Evolutionary conservation across 2,888 invertebrate genomes (phyloP).

Genomic region (Noctua pronuba): DNA sequence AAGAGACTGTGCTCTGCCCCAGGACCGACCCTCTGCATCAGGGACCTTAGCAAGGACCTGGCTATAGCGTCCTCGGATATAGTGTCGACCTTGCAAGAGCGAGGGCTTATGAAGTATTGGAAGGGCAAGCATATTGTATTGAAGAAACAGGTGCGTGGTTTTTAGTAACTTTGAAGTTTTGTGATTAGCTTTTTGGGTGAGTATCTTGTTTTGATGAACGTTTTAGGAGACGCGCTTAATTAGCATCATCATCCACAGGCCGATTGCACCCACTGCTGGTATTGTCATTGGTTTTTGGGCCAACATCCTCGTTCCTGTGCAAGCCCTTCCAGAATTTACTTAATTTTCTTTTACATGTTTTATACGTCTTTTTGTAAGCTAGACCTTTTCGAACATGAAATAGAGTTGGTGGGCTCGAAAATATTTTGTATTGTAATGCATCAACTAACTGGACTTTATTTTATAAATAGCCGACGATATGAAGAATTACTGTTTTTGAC

Average conservation of each 20-base stretch:
- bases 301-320: neutral
- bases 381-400: neutral
- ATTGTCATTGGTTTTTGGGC: neutral
- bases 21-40: conserved; percentile 97
- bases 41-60: conserved; percentile 96
- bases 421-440: neutral
- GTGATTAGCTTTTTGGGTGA: neutral
- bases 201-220: neutral
- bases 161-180: neutral
- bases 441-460: neutral
- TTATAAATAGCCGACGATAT: neutral
- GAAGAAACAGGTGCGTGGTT: conserved; percentile 94
- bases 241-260: neutral
- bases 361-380: neutral
- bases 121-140: conserved; percentile 99
- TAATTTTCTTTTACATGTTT: neutral
- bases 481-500: neutral
- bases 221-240: neutral
- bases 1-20: conserved; percentile 97
- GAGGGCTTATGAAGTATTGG: conserved; percentile 99
- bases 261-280: neutral
- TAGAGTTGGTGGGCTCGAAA: neutral
- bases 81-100: conserved; percentile 98
- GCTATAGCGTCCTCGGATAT: conserved; percentile 99
- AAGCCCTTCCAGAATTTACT: neutral